These are phyloP conservation scores for Cheirogaleus major DNA, from an alignment of 2,797 vertebrate species.

Conservation along the genomic window DNA sequence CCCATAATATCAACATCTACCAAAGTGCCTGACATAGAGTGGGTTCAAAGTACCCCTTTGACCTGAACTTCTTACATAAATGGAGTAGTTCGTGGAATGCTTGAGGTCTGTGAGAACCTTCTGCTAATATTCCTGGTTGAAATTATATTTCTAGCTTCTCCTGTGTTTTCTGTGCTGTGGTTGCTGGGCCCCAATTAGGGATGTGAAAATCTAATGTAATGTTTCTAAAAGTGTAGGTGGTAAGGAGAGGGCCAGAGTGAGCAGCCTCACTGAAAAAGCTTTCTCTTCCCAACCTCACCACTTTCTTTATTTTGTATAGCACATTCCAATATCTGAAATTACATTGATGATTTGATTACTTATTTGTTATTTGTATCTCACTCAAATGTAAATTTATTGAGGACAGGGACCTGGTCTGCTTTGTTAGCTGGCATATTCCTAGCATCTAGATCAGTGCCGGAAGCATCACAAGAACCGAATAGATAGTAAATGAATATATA, in stretches of 20 bases:
- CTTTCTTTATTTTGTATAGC: conserved; percentile 6
- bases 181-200: not conserved
- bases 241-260: not conserved
- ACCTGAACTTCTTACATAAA: not conserved
- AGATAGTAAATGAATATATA: not conserved
- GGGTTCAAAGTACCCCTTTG: not conserved
- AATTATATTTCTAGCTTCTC: not conserved
- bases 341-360: not conserved
- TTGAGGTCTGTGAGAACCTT: not conserved
- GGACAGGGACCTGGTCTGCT: not conserved
- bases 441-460: not conserved
- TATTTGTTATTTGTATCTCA: not conserved
- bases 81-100: not conserved
- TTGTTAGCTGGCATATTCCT: not conserved
- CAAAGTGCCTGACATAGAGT: not conserved
- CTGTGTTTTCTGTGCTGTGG: not conserved
- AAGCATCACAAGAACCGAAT: not conserved
- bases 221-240: conserved; percentile 5
- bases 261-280: not conserved
- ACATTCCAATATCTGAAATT: conserved; percentile 5
- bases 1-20: not conserved
- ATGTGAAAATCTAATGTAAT: not conserved
- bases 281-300: not conserved
- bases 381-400: conserved; percentile 6
- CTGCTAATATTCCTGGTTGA: not conserved